A percentile compares a stretch with the other conserved stretches of the same genome.
These are phyloP conservation scores for Heteronetta atricapilla DNA, from an alignment of 2,113 vertebrate species.

Conservation along the genomic window DNA sequence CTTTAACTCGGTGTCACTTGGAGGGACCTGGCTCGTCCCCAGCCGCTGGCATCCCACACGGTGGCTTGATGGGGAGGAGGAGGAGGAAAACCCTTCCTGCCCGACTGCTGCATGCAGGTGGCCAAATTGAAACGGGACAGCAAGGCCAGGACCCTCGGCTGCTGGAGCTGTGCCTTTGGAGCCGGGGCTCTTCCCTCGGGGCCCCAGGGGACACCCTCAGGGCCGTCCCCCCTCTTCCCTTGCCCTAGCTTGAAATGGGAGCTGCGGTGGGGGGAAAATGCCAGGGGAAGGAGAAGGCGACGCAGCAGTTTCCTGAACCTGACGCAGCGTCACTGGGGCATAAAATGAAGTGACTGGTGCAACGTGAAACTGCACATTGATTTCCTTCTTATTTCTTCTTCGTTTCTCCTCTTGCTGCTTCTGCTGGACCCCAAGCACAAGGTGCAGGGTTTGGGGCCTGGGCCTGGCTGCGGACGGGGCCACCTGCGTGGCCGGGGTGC, in stretches of 20 bases:
- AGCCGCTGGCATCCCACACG: fast-evolving
- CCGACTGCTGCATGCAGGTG: fast-evolving
- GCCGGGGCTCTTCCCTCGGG: not conserved
- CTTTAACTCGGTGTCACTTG: not conserved
- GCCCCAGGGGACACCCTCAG: too few relatives aligned
- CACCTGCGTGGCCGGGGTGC: not conserved
- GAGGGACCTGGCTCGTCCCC: not conserved
- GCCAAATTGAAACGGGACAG: fast-evolving
- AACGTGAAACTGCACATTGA: conserved; percentile 33
- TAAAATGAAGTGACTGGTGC: conserved; percentile 38
- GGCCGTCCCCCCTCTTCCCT: not conserved
- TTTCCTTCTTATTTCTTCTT: not conserved
- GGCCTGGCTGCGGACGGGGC: not conserved
- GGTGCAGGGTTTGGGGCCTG: not conserved
- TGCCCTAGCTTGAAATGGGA: not conserved
- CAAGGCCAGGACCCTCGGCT: not conserved
- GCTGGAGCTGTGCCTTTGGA: not conserved
- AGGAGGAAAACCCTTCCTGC: not conserved
- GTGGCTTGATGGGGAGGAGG: not conserved
- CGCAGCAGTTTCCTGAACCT: conserved; percentile 35
- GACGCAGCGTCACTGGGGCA: not conserved
- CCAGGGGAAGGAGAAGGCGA: not conserved
- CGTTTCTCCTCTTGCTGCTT: fast-evolving
- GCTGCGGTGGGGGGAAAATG: not conserved
- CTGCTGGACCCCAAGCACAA: fast-evolving